phyloP scores from a whole-genome alignment of 2,797 vertebrate genomes.

The Oceanodroma leucorhoa region DNA sequence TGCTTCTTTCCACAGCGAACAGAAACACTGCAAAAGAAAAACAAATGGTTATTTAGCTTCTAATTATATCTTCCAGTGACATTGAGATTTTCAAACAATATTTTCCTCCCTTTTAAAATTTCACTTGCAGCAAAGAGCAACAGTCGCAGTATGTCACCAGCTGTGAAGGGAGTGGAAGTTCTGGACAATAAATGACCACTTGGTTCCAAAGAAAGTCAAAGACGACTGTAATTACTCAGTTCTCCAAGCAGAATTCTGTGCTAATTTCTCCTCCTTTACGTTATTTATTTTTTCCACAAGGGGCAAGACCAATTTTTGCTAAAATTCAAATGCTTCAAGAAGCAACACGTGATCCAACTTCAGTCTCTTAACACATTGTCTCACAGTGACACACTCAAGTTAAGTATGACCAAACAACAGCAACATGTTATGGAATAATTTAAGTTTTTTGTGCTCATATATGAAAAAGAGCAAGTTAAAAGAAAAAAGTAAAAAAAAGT shows the following conservation, averaged over 20 bases:
- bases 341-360: background rate
- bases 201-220: background rate
- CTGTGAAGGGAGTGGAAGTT: background rate
- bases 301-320: background rate
- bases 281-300: background rate
- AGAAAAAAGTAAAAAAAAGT: background rate
- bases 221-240: fast-evolving
- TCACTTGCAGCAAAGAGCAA: background rate
- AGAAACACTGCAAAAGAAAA: constrained; percentile 51
- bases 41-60: background rate
- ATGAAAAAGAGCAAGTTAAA: background rate
- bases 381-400: background rate
- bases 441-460: background rate
- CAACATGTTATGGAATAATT: background rate
- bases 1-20: constrained; percentile 70
- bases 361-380: background rate
- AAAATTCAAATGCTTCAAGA: background rate
- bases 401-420: background rate
- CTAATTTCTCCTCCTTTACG: background rate
- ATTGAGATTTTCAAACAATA: background rate
- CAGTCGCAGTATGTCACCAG: background rate
- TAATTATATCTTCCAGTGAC: background rate
- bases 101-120: background rate
- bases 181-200: background rate
- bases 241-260: background rate